Evolutionary conservation across 2,888 invertebrate species (phyloP), one percentile per base, ranked within the genome.

Genomic region (Ophion obscuratus): DNA sequence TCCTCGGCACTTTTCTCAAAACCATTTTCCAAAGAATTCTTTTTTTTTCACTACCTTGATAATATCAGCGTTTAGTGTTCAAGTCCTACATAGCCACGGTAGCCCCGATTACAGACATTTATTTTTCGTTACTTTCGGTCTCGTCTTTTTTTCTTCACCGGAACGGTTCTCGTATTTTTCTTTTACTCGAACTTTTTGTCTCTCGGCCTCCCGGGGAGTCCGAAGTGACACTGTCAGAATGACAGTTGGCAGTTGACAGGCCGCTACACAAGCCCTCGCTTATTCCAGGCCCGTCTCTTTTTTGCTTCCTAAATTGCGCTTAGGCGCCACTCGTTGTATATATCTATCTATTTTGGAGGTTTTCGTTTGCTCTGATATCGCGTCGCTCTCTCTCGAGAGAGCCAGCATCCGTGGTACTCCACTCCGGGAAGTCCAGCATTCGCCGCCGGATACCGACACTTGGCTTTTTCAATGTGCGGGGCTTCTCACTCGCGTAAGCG

Each of bases 401-500:
- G 67, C 44, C 57, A 66, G 44, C 67, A 53, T 66, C 68, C 68
- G 62, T 47, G 53, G 61, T 53, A 70, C 70, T 78, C 27, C 64
- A 44, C 75, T 78, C 86, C 81, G 67, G 71, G 73, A 31, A 53
- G 61, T 61, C 83, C 86, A 83, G 81, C 83, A 86, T 81, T 78
- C 74, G 81, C 83, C 83, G 86, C 86, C 86, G 86, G 86, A 86
- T 83, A 86, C 83, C 86, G 78, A 75, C 86, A 86, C 86, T 86
- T 68, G 86, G 47, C 53, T 75, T 67, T 70, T 70, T 70, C 64
- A 78, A 67, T 62, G 44, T 17, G 62, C 62, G 62, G 62, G 24
- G 10, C 2, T 64, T 75, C 36, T 64, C 79, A 64, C 61, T 62
- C 44, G 7, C 24, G 53, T 53, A 24, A 47, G 27, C 14, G 11